phyloP scores from a whole-genome alignment of 1,140 invertebrate genomes.

The Aradophagus sp. region DNA sequence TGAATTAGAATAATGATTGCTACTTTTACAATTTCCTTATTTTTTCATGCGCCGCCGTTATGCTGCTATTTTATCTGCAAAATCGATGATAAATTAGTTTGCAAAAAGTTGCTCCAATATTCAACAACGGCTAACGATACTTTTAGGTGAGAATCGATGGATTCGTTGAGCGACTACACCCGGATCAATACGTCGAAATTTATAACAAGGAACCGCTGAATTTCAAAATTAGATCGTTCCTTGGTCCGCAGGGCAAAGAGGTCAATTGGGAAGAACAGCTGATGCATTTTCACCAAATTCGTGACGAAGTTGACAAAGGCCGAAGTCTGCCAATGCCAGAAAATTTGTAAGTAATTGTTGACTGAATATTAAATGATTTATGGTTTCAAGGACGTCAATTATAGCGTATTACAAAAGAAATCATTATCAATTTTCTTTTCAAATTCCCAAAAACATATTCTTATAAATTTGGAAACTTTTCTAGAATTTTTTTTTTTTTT shows the following conservation, averaged over 20 bases:
- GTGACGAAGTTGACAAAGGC: conserved; percentile 56
- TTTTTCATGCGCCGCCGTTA: no score
- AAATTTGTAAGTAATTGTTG: conserved; percentile 73
- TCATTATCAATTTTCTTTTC: no score
- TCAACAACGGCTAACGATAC: no score
- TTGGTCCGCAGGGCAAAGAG: conserved; percentile 70
- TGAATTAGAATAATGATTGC: no score
- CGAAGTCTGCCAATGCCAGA: conserved; percentile 67
- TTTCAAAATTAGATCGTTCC: conserved; percentile 70
- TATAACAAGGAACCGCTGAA: conserved; percentile 72
- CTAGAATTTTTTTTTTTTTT: no score
- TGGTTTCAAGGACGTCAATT: no score
- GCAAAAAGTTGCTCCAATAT: no score
- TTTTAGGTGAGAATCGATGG: conserved; percentile 72
- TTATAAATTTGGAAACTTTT: no score
- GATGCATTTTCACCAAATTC: conserved; percentile 65
- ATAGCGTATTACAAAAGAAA: no score
- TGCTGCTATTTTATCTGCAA: no score
- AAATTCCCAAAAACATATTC: no score
- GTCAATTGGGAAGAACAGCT: conserved; percentile 72
- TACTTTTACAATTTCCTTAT: no score
- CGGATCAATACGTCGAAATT: conserved; percentile 62
- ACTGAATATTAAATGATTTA: conserved; percentile 2
- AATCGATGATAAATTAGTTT: not conserved
- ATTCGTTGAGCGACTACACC: conserved; percentile 59